Evolutionary conservation across 1,140 invertebrate species (phyloP), one percentile per base, ranked within the genome.

Genomic region (Alviniconcha marisindica): DNA sequence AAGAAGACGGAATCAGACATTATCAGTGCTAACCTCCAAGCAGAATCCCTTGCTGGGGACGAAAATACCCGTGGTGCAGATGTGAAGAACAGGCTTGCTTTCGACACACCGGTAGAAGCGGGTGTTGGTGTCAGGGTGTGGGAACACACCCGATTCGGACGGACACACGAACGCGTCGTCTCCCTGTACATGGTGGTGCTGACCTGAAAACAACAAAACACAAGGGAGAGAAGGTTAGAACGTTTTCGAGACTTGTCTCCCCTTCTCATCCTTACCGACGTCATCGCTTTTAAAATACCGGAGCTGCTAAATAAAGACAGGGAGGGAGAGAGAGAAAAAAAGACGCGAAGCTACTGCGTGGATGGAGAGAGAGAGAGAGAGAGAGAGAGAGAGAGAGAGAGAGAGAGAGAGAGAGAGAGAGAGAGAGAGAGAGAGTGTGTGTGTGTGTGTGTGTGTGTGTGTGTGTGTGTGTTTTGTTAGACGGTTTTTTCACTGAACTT

Each of bases 111-210:
- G 36, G 82, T 71, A 83, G 42, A 69, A 83, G 21, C 28, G 56
- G 54, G 28, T 77, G 40, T 63, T 60, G 60, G 42, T 60, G 7
- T 28, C 48, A 21, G 82, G 60, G 42, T 83, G 76, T 33, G 69
- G 82, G 76, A 77, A 83, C 21, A 24, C 40, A 5, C 82, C 82
- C 54, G 63, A 38, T 7, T 51, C 42, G 7, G 44, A 21, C 1
- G 82, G 82, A 71, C 82, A 83, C n/a, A 38, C 24, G 82, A 79
- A 78, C 18, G 48, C n/a, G 15, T 74, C n/a, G 12, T 40, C 71
- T 0, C 71, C 42, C 7, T 21, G 14, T 38, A 44, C 38, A n/a
- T 1, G 15, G 2, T 40, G 21, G 36, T 74, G 7, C 5, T 28
- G 38, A 74, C 71, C 71, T 74, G 71, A 74, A 74, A 74, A 24